phyloP scores from a whole-genome alignment of 2,113 vertebrate genomes.

The Ctenodactylus gundi region DNA sequence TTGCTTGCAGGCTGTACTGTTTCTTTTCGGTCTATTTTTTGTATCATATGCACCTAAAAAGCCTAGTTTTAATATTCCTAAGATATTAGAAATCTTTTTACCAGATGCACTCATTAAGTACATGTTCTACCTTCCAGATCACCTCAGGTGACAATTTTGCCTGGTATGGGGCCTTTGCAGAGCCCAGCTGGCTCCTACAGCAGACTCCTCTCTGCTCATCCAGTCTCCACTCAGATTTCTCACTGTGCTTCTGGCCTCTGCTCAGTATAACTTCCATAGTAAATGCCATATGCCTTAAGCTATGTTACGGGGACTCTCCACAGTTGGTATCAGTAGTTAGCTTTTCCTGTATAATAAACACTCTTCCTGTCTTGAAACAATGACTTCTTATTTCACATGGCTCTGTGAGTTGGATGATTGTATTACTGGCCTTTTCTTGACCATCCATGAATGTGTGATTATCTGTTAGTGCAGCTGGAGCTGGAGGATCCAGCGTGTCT shows the following conservation, averaged over 20 bases:
- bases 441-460: not conserved
- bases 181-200: not conserved
- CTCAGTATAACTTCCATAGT: not conserved
- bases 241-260: not conserved
- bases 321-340: too few species aligned
- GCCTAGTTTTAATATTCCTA: not conserved
- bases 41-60: not conserved
- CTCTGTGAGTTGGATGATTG: not conserved
- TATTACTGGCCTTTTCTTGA: not conserved
- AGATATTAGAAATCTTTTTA: not conserved
- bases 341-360: not conserved
- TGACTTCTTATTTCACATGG: not conserved
- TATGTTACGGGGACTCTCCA: not conserved
- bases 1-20: not conserved
- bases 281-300: not conserved
- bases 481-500: not conserved
- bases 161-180: not conserved
- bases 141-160: not conserved
- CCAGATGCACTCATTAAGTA: not conserved
- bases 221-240: not conserved
- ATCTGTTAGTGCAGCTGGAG: not conserved
- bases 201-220: not conserved
- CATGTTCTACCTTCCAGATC: not conserved
- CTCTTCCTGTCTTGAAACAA: not conserved
- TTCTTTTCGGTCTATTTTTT: not conserved